A percentile compares a stretch with the other conserved stretches of the same genome.
phyloP scores from a whole-genome alignment of 2,797 vertebrate genomes.

The Graptemys geographica region DNA sequence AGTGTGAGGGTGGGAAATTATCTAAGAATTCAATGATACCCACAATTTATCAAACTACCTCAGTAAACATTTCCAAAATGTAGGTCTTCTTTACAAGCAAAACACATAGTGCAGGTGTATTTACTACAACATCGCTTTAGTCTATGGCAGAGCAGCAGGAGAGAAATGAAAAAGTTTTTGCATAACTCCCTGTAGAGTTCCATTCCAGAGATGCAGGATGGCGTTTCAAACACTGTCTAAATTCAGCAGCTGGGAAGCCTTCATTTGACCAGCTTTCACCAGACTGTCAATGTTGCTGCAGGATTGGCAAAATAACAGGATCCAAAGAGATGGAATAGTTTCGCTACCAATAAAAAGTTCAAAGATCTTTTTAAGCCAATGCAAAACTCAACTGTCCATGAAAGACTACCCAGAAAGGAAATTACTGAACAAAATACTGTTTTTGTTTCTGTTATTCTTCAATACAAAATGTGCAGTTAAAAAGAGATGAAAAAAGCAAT shows the following conservation, averaged over 20 bases:
- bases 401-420: slow-evolving; percentile 44
- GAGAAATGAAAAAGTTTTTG: slow-evolving; percentile 46
- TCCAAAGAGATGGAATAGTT: background rate
- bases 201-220: slow-evolving; percentile 15
- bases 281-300: slow-evolving; percentile 39
- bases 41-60: background rate
- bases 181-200: slow-evolving; percentile 33
- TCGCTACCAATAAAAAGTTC: slow-evolving; percentile 17
- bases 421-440: slow-evolving; percentile 35
- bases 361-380: slow-evolving; percentile 13
- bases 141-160: slow-evolving; percentile 23
- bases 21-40: slow-evolving; percentile 2
- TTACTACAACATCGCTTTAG: slow-evolving; percentile 35
- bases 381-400: slow-evolving; percentile 51
- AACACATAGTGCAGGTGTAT: slow-evolving; percentile 28
- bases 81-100: slow-evolving; percentile 30
- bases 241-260: slow-evolving; percentile 31
- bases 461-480: slow-evolving; percentile 34
- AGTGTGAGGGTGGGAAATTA: background rate
- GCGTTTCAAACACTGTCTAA: slow-evolving; percentile 26
- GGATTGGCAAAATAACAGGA: slow-evolving; percentile 12
- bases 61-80: slow-evolving; percentile 18
- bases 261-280: slow-evolving; percentile 17
- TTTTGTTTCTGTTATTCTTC: slow-evolving; percentile 19
- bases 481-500: slow-evolving; percentile 36